Conservation (phyloP, 1,140 invertebrate genomes). For the Spodoptera litura region DNA sequence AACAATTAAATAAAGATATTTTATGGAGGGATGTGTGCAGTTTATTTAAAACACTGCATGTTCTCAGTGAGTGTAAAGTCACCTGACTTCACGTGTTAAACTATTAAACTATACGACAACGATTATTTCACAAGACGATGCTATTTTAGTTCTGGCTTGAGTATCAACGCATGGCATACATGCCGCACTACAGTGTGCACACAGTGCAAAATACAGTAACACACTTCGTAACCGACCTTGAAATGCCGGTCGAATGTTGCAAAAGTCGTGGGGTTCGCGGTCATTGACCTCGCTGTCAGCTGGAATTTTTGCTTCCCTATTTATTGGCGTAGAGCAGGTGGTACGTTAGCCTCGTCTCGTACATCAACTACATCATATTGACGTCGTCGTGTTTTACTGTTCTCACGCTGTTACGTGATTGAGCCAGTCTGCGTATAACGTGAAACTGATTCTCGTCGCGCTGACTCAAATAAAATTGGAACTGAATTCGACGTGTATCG, state of each 20-base stretch:
- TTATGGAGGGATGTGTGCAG: not conserved
- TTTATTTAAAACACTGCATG: conserved; percentile 41
- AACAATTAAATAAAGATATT: conserved; percentile 4
- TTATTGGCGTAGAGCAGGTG: not conserved
- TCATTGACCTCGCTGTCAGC: conserved; percentile 41
- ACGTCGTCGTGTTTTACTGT: not conserved
- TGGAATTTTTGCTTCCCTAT: conserved; percentile 34
- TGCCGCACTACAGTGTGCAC: conserved; percentile 27
- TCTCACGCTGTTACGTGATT: conserved; percentile 32
- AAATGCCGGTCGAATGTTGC: conserved; percentile 42
- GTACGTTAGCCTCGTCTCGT: not conserved
- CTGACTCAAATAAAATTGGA: conserved; percentile 61
- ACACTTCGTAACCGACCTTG: conserved; percentile 40
- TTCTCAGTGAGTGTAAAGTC: conserved; percentile 49
- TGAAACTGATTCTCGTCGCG: conserved; percentile 30
- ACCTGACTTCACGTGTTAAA: conserved; percentile 62
- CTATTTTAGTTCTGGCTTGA: conserved; percentile 80
- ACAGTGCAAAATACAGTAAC: conserved; percentile 39
- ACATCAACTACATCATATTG: not conserved
- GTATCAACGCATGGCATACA: conserved; percentile 50
- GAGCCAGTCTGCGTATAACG: conserved; percentile 14
- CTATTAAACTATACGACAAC: conserved; percentile 54
- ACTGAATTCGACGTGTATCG: conserved; percentile 45
- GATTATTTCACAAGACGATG: conserved; percentile 70
- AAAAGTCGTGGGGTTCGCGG: conserved; percentile 5